A percentile compares a stretch with the other conserved stretches of the same genome.
Conservation (phyloP, 2,113 vertebrate species). For the Hucho hucho region DNA sequence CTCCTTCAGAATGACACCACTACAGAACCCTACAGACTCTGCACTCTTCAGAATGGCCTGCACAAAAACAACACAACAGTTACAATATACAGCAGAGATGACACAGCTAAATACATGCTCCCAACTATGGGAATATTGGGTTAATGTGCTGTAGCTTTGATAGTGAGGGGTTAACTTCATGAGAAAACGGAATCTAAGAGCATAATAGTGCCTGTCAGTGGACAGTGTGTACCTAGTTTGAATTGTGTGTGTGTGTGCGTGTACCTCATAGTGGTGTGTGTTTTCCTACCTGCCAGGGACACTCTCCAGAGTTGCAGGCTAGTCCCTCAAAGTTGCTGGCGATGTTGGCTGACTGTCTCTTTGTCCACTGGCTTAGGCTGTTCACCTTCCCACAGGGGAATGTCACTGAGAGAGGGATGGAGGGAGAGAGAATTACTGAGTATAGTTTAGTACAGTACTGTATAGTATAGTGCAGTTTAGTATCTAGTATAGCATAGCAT, state of each 20-base stretch:
- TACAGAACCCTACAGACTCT: constrained; percentile 66
- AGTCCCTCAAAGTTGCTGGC: constrained; percentile 52
- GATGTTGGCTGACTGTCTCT: constrained; percentile 35
- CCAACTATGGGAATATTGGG: neutral
- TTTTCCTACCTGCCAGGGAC: constrained; percentile 75
- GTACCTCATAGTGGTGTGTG: neutral
- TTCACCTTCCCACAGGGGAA: constrained; percentile 67
- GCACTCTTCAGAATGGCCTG: constrained; percentile 68
- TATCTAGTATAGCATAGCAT: too few relatives aligned
- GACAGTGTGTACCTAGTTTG: neutral
- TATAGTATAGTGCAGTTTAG: neutral
- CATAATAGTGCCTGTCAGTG: neutral
- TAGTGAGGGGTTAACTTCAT: too few relatives aligned
- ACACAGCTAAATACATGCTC: neutral
- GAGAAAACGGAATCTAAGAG: too few relatives aligned
- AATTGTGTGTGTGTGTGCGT: neutral
- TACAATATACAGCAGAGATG: neutral
- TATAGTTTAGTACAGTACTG: neutral
- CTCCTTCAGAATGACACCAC: constrained; percentile 74
- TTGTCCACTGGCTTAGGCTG: constrained; percentile 42
- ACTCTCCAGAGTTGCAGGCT: constrained; percentile 53
- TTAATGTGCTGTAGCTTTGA: too few relatives aligned
- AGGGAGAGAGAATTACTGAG: neutral
- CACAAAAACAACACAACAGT: constrained; percentile 12
- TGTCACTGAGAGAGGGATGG: constrained; percentile 32